Evolutionary conservation across 2,888 invertebrate genomes (phyloP), one percentile per base, ranked within the genome.

Genomic region (Hirtodrosophila histrioides): DNA sequence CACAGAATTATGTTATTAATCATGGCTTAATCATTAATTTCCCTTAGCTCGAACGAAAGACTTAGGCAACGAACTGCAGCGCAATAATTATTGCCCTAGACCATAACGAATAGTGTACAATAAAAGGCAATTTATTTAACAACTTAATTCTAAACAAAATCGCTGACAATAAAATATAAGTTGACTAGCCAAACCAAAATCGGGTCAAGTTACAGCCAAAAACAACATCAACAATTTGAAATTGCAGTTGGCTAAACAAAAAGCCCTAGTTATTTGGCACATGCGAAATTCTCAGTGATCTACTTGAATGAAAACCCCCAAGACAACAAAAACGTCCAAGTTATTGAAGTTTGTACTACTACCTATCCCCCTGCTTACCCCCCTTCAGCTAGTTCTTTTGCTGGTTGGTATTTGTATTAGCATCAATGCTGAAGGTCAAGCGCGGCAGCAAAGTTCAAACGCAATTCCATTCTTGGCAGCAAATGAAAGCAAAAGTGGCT

Each of bases 201-300:
- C 64, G 55, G 83, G 86, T 87, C 83, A 85, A 82, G 82, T 75
- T 72, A 35, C 50, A 48, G 43, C 37, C 45, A n/a, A 36, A 29
- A 40, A 53, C 24, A 29, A 12, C 31, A 46, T 57, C 27, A 40
- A 69, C 79, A 76, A 82, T 64, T 51, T 40, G 43, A 63, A 69
- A 66, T 76, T 69, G 68, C 62, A 41, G 50, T 56, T 43, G 64
- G 46, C 66, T 44, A 67, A 68, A 73, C 64, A 70, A 70, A 70
- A 61, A 71, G 83, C 80, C 77, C 84, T 74, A 83, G 67, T 67
- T 79, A 74, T 86, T 79, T 77, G 80, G 82, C 84, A 82, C 84
- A 82, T 82, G 82, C 86, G 82, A 86, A 86, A 82, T 82, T 86
- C 83, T 58, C 76, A 82, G 74, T 86, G 86, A 66, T 81, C 82